Percentiles rank a stretch among this genome's conserved stretches.
These are phyloP conservation scores for Heterodera filipjevi DNA, from an alignment of 2,888 invertebrate genomes.

Conservation along the genomic window DNA sequence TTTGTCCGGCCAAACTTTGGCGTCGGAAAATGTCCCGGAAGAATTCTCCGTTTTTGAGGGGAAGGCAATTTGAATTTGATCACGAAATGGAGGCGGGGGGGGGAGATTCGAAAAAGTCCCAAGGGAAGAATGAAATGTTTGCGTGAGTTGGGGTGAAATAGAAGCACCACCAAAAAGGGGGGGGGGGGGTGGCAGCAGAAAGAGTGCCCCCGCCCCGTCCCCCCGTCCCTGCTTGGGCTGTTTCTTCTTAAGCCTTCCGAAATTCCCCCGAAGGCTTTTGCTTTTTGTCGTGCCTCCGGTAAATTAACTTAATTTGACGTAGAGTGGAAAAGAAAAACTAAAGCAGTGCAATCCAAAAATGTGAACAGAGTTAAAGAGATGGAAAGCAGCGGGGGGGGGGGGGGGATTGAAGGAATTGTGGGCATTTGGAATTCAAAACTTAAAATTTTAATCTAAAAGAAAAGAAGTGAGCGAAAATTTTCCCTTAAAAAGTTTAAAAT, in stretches of 20 bases:
- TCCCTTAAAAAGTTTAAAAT: neutral
- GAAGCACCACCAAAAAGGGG: neutral
- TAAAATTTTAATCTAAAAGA: no score
- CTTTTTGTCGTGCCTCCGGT: slow-evolving; percentile 6
- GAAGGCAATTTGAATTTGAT: neutral
- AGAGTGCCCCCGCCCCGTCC: neutral
- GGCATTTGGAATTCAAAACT: neutral
- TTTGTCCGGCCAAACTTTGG: neutral
- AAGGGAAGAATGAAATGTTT: slow-evolving; percentile 2
- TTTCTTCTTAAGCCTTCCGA: neutral
- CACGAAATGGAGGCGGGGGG: slow-evolving; percentile 5
- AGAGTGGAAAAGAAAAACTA: neutral
- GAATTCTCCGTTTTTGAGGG: neutral
- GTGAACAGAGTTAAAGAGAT: neutral
- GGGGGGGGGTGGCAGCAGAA: neutral
- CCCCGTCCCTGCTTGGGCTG: neutral
- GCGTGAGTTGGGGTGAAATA: neutral
- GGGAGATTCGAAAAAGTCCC: neutral
- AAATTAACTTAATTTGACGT: slow-evolving; percentile 20
- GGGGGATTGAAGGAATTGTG: neutral
- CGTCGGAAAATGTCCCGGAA: slow-evolving; percentile 1
- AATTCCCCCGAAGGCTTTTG: neutral
- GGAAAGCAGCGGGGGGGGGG: neutral
- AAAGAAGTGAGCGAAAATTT: neutral
- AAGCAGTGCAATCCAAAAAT: slow-evolving; percentile 7